Conservation (phyloP, 2,888 invertebrate genomes). For the Miltochrista miniata region DNA sequence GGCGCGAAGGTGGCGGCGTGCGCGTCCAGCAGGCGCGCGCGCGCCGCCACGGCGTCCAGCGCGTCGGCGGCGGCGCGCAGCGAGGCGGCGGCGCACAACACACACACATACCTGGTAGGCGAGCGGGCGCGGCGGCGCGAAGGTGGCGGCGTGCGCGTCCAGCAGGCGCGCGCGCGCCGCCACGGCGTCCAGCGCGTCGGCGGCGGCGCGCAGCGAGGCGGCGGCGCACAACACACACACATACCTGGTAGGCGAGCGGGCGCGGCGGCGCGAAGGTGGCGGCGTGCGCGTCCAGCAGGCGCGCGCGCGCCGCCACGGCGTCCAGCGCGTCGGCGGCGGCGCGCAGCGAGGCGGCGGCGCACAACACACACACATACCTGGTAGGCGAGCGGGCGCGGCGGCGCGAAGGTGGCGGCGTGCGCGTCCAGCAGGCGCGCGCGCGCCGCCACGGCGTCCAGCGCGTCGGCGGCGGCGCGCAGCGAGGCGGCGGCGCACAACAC, state of each 20-base stretch:
- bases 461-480: constrained; percentile 87
- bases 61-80: too few relatives aligned
- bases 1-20: too few relatives aligned
- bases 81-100: too few relatives aligned
- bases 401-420: constrained; percentile 89
- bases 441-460: constrained; percentile 92
- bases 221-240: too few relatives aligned
- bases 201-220: too few relatives aligned
- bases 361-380: too few relatives aligned
- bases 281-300: constrained; percentile 94
- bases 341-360: constrained; percentile 93
- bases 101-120: too few relatives aligned
- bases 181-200: constrained; percentile 89
- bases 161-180: constrained; percentile 95
- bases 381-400: constrained; percentile 56
- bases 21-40: too few relatives aligned
- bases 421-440: constrained; percentile 95
- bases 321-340: constrained; percentile 88
- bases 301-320: constrained; percentile 93
- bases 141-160: constrained; percentile 93
- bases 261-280: constrained; percentile 85
- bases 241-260: constrained; percentile 51
- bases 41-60: too few relatives aligned
- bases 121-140: constrained; percentile 61
- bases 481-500: too few relatives aligned